Conservation (phyloP, 2,113 vertebrate genomes). For the Malurus alboscapulatus region DNA sequence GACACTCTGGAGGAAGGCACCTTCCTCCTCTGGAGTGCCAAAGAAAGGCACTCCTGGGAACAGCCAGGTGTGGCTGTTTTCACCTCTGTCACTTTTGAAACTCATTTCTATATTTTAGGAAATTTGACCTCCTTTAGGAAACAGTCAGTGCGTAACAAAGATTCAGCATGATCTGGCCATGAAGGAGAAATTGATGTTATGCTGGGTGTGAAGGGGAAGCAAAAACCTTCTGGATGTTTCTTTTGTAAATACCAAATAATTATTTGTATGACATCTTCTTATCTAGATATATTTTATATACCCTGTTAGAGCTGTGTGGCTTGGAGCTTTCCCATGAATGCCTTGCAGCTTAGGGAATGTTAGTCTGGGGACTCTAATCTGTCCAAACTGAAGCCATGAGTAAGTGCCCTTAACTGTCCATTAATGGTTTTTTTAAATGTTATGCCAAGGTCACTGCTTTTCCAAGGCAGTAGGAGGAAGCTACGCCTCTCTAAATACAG, state of each 20-base stretch:
- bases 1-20: rapidly evolving
- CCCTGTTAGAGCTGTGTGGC: not conserved
- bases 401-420: not conserved
- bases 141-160: not conserved
- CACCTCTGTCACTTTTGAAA: not conserved
- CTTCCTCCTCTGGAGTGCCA: not conserved
- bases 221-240: not conserved
- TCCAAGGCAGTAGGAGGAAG: not conserved
- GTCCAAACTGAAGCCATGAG: not conserved
- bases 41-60: not conserved
- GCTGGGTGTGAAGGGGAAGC: not conserved
- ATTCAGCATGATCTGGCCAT: not conserved
- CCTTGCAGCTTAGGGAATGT: not conserved
- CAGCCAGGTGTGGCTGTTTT: not conserved
- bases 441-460: not conserved
- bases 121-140: not conserved
- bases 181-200: not conserved
- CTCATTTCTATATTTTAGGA: not conserved
- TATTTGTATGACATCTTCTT: not conserved
- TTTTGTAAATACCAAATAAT: not conserved
- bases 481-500: not conserved
- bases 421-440: not conserved
- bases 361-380: not conserved
- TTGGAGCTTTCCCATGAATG: not conserved
- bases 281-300: not conserved